Base-by-base conservation (phyloP, 2,797 vertebrate species). In the Enteromius thamalakanensis region DNA sequence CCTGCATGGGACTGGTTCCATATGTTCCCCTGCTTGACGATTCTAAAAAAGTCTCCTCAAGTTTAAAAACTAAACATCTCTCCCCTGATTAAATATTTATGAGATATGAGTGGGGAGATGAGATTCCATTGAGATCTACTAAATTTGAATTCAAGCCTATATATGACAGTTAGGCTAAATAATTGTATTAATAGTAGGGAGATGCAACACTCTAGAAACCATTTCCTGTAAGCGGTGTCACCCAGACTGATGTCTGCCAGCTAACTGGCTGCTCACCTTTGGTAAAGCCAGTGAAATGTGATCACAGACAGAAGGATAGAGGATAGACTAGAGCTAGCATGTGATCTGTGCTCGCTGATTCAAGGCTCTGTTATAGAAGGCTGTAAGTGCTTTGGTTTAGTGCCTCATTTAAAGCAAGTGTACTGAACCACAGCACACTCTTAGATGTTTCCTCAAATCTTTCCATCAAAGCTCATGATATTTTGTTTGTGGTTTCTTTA, bases 311-410 rank as follows among this genome's bases (percentile, higher is more conserved):
- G 26, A 62, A 11, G 21, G 15, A 40, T 69, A 29, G 10, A 19
- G 47, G 6, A 62, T 12, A 47, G 51, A 77, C 55, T 40, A 60
- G 47, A 37, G 29, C 49, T 69, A 47, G 79, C 1, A 1, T 60
- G 23, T 4, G 1, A 79, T 67, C 62, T 64, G 75, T 26, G 32
- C 15, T 60, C 23, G 15, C n/a, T 79, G 23, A 70, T 70, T 69
- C 14, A 83, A 47, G 37, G 37, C 37, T 49, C 45, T 69, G 62
- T 58, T 77, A 42, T 32, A n/a, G 64, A 55, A 82, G 64, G 19
- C 74, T 0, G 3, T 83, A 83, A 68, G 47, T 83, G 64, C 51
- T 62, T 53, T 69, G 81, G 81, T 83, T 69, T 78, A 70, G 67
- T 69, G 72, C 64, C 64, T 83, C 64, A 47, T 69, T 60, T 76